A percentile compares a stretch with the other conserved stretches of the same genome.
These are phyloP conservation scores for Aleadryas rufinucha DNA, from an alignment of 2,113 vertebrate genomes.

Conservation along the genomic window DNA sequence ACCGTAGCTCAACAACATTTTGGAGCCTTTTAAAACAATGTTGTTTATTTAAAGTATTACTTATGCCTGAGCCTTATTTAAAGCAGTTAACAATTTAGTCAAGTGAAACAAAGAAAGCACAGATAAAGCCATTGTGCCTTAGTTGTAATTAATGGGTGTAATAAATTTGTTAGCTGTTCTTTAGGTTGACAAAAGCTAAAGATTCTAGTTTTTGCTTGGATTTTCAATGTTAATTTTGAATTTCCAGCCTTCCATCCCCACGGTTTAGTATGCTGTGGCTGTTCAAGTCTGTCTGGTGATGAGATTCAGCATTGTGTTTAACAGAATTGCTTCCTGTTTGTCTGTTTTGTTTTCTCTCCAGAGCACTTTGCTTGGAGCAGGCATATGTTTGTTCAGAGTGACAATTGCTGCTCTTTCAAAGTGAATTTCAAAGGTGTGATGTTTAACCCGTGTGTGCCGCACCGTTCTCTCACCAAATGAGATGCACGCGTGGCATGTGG, in stretches of 20 bases:
- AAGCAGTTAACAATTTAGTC: background rate
- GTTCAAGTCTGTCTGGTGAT: background rate
- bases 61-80: background rate
- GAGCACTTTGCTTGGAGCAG: constrained; percentile 64
- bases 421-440: constrained; percentile 52
- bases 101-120: background rate
- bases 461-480: background rate
- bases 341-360: constrained; percentile 41
- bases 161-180: background rate
- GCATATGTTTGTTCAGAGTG: constrained; percentile 51
- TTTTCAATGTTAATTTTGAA: background rate
- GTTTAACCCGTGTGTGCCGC: background rate
- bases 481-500: background rate
- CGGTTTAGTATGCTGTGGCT: background rate
- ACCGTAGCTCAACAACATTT: background rate
- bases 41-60: background rate
- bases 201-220: background rate
- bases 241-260: background rate
- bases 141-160: background rate
- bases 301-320: constrained; percentile 4
- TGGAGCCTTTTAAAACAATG: background rate
- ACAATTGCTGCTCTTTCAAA: constrained; percentile 54
- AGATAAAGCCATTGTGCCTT: background rate
- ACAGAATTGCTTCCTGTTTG: constrained; percentile 33
- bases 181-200: background rate